Evolutionary conservation across 2,113 vertebrate species (phyloP).

Genomic region (Phainopepla nitens): DNA sequence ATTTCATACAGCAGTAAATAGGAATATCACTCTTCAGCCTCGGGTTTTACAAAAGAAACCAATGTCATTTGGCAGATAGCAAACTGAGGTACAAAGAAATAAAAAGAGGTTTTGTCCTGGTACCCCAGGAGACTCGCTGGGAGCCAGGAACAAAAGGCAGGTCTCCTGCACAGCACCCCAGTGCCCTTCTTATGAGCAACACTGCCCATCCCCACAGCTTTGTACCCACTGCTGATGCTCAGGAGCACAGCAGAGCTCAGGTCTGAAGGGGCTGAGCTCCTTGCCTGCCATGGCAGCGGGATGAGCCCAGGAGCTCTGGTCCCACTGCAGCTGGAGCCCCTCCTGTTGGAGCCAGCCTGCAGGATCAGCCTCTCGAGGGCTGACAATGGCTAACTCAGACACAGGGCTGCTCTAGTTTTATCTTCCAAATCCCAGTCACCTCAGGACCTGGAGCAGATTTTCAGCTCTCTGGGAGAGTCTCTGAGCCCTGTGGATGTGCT

Average conservation of each 20-base stretch:
- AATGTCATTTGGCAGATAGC: background rate
- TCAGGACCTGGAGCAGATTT: background rate
- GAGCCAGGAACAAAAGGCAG: background rate
- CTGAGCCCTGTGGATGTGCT: background rate
- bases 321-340: background rate
- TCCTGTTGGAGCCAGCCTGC: background rate
- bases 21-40: background rate
- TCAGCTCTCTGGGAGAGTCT: background rate
- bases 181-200: background rate
- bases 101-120: background rate
- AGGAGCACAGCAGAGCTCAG: background rate
- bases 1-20: background rate
- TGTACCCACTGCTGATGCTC: background rate
- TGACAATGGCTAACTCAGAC: background rate
- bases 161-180: background rate
- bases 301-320: background rate
- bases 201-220: background rate
- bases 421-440: background rate
- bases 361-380: background rate
- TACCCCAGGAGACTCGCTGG: background rate
- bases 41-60: background rate
- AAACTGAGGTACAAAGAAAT: background rate
- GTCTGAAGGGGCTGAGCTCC: background rate
- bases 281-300: accelerated
- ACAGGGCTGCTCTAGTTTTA: background rate